phyloP scores from a whole-genome alignment of 1,140 invertebrate species.

The Hylaeus anthracinus region DNA sequence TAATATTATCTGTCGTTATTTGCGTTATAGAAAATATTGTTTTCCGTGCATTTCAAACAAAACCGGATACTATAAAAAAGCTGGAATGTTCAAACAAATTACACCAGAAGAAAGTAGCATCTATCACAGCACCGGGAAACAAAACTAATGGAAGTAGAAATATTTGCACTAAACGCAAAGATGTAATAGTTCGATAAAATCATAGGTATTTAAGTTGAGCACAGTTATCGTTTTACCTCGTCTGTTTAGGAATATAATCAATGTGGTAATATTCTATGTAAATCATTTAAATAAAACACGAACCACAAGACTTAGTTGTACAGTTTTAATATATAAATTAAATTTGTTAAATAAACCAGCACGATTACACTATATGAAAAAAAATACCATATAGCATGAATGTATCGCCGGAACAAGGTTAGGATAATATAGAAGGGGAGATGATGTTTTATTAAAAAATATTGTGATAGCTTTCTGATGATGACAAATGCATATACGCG shows the following conservation, averaged over 20 bases:
- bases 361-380: conserved; percentile 23
- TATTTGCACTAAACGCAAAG: not conserved
- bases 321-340: conserved; percentile 33
- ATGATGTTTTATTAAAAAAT: conserved; percentile 16
- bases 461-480: conserved; percentile 2
- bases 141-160: not conserved
- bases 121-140: not conserved
- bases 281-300: conserved; percentile 26
- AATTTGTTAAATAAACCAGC: conserved; percentile 38
- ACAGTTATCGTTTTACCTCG: not conserved
- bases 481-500: not conserved
- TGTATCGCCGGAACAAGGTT: conserved; percentile 2
- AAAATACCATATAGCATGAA: conserved; percentile 20
- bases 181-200: not conserved
- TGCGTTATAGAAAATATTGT: conserved; percentile 47
- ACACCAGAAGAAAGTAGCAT: not conserved
- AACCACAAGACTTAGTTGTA: not conserved
- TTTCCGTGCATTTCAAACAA: conserved; percentile 4
- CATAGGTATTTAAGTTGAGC: not conserved
- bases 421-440: conserved; percentile 1
- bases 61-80: not conserved
- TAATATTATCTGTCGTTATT: conserved; percentile 46
- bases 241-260: not conserved
- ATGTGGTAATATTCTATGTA: not conserved
- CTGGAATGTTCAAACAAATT: not conserved